A percentile compares a stretch with the other conserved stretches of the same genome.
phyloP scores from a whole-genome alignment of 1,140 invertebrate genomes.

The Zaprionus davidi region DNA sequence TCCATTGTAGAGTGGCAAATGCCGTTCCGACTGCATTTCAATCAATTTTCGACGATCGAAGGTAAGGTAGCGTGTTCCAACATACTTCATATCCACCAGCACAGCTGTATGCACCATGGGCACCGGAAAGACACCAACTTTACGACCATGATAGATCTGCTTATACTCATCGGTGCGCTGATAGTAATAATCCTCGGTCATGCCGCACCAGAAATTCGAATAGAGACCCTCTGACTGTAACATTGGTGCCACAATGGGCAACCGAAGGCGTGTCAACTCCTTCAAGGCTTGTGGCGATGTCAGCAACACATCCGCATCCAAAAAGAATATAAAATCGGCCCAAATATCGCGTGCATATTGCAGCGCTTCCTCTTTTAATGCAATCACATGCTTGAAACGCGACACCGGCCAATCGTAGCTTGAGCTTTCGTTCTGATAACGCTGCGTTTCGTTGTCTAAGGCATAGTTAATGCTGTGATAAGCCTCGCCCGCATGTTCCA shows the following conservation, averaged over 20 bases:
- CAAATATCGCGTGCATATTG: constrained; percentile 89
- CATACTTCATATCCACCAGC: constrained; percentile 90
- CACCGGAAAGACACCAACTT: constrained; percentile 91
- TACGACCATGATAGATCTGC: constrained; percentile 90
- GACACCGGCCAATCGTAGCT: constrained; percentile 90
- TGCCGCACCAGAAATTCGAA: constrained; percentile 98
- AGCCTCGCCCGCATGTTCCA: constrained; percentile 85
- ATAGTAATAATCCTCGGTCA: constrained; percentile 95
- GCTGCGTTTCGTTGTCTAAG: constrained; percentile 85
- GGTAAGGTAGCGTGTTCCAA: constrained; percentile 88
- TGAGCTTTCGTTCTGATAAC: constrained; percentile 87
- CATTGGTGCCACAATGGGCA: constrained; percentile 92
- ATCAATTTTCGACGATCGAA: constrained; percentile 89
- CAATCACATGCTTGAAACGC: constrained; percentile 93
- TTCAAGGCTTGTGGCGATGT: constrained; percentile 89
- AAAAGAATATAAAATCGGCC: constrained; percentile 94
- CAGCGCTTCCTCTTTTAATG: constrained; percentile 92
- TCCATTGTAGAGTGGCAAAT: constrained; percentile 86
- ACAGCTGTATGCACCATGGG: constrained; percentile 97
- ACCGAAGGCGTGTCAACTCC: constrained; percentile 88
- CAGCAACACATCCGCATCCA: constrained; percentile 95
- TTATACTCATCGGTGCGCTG: constrained; percentile 93
- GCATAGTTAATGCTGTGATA: constrained; percentile 91
- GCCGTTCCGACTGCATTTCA: constrained; percentile 66
- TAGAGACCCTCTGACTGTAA: constrained; percentile 94